Percentiles rank a stretch among this genome's conserved stretches.
phyloP scores from a whole-genome alignment of 2,888 invertebrate genomes.

The Baronia brevicornis region DNA sequence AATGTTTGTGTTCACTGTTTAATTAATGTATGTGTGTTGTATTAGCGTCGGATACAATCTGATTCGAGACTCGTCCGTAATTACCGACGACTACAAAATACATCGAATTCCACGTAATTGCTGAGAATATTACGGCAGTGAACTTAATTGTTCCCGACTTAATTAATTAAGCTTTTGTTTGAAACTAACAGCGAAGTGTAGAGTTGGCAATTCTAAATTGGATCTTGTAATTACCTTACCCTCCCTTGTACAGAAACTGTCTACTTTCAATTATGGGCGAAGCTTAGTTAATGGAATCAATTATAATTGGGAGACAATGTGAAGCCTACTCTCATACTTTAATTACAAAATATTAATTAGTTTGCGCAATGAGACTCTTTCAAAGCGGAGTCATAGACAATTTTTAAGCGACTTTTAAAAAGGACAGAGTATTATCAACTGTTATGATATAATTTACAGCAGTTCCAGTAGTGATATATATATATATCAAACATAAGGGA shows the following conservation, averaged over 20 bases:
- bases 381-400: neutral
- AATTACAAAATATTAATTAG: constrained; percentile 45
- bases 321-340: constrained; percentile 43
- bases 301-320: constrained; percentile 66
- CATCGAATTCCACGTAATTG: constrained; percentile 72
- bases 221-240: constrained; percentile 75
- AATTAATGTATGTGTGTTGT: constrained; percentile 65
- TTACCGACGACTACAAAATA: constrained; percentile 69
- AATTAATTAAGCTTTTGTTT: constrained; percentile 77
- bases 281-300: constrained; percentile 70
- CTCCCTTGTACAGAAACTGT: constrained; percentile 68
- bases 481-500: too few relatives aligned
- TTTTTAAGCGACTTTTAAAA: too few relatives aligned
- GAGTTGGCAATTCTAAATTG: constrained; percentile 76
- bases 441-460: too few relatives aligned
- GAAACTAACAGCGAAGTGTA: constrained; percentile 76
- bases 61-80: constrained; percentile 63
- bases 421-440: too few relatives aligned
- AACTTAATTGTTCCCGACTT: constrained; percentile 76
- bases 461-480: too few relatives aligned
- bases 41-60: constrained; percentile 67
- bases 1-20: constrained; percentile 44
- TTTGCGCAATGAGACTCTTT: constrained; percentile 27
- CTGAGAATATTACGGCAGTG: constrained; percentile 73
- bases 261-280: constrained; percentile 72